Evolutionary conservation across 2,113 vertebrate genomes (phyloP).

Genomic region (Zosterops pallidus): DNA sequence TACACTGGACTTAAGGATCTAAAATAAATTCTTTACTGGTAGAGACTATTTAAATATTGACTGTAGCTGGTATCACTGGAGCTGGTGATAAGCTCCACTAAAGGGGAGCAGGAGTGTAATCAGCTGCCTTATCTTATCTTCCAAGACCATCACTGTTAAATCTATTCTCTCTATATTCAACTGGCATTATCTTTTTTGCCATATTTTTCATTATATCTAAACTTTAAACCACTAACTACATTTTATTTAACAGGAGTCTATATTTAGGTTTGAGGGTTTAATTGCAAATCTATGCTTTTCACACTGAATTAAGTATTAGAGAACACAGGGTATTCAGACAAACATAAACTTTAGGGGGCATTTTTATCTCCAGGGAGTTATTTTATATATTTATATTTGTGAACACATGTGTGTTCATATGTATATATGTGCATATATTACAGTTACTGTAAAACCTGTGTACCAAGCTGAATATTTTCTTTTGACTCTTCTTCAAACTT

Average conservation of each 20-base stretch:
- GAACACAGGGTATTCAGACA: neutral
- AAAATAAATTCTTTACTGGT: neutral
- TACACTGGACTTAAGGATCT: neutral
- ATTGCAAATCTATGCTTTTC: rapidly evolving
- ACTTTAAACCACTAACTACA: neutral
- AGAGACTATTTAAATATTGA: neutral
- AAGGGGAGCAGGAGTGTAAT: neutral
- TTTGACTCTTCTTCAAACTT: neutral
- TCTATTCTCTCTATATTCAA: neutral
- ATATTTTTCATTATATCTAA: neutral
- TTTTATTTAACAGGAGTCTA: neutral
- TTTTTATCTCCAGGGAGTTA: neutral
- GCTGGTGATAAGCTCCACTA: neutral
- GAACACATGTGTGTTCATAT: too few species aligned
- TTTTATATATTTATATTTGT: neutral
- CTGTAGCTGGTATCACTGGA: too few species aligned
- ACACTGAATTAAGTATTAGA: neutral
- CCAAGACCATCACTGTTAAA: neutral
- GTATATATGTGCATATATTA: neutral
- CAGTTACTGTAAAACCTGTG: neutral
- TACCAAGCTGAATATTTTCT: neutral
- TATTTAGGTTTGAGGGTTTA: neutral
- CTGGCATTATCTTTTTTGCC: neutral
- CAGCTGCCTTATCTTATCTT: neutral
- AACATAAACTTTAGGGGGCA: neutral